A percentile compares a stretch with the other conserved stretches of the same genome.
These are phyloP conservation scores for Hydrochoerus hydrochaeris DNA, from an alignment of 2,113 vertebrate species.

Conservation along the genomic window DNA sequence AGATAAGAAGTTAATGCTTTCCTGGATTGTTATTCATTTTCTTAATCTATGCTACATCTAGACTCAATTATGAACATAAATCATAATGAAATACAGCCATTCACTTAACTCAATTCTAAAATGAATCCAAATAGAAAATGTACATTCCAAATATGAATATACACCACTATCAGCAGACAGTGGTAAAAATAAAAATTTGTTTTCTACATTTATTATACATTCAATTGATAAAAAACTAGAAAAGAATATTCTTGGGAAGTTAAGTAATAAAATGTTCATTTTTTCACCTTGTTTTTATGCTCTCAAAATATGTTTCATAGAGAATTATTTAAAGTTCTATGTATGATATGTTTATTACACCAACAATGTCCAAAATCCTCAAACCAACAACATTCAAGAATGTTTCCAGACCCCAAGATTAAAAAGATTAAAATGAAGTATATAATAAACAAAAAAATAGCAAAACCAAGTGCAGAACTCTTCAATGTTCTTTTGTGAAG, in stretches of 20 bases:
- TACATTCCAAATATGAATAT: conserved; percentile 20
- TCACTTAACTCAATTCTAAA: not conserved
- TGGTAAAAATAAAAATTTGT: conserved; percentile 5
- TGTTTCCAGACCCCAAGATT: not conserved
- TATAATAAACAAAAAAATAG: not conserved
- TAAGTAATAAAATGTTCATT: not conserved
- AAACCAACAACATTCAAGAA: not conserved
- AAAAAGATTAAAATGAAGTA: conserved; percentile 30
- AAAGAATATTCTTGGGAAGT: not conserved
- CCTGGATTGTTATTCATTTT: not conserved
- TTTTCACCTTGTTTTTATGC: not conserved
- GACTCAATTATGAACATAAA: not conserved
- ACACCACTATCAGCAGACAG: not conserved
- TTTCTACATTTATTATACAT: not conserved
- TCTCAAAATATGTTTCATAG: conserved; percentile 27
- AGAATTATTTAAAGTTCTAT: not conserved
- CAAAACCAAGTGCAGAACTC: not conserved
- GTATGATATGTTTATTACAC: not conserved
- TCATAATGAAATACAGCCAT: not conserved
- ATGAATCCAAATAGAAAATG: not conserved
- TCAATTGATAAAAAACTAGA: not conserved
- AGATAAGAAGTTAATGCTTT: not conserved
- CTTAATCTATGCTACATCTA: not conserved
- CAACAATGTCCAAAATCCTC: not conserved
- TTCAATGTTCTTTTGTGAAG: conserved; percentile 6